Evolutionary conservation across 1,140 invertebrate genomes (phyloP).

Genomic region (Pseudomyrmex concolor): DNA sequence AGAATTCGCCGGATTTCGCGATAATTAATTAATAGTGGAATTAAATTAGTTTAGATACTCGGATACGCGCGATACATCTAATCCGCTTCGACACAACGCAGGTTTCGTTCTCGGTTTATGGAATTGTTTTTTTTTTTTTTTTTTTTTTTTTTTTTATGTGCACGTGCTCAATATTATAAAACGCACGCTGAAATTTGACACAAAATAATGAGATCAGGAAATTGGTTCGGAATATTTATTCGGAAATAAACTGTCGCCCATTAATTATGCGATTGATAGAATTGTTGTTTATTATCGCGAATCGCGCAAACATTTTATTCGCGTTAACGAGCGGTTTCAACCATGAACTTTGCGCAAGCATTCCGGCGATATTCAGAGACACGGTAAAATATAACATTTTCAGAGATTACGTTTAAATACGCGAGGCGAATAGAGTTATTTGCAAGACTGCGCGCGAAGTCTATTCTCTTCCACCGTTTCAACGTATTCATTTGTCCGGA

Average conservation of each 20-base stretch:
- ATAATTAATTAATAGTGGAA: not conserved
- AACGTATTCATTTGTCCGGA: too few species aligned
- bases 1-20: not conserved
- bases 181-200: not conserved
- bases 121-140: not conserved
- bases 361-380: not conserved
- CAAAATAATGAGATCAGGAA: not conserved
- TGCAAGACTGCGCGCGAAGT: not conserved
- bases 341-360: constrained; percentile 22
- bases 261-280: constrained; percentile 32
- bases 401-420: constrained; percentile 19
- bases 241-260: not conserved
- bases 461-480: too few species aligned
- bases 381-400: not conserved
- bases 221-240: too few species aligned
- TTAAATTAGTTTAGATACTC: too few species aligned
- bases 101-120: not conserved
- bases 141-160: not conserved
- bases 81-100: too few species aligned
- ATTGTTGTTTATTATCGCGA: constrained; percentile 28
- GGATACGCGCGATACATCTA: too few species aligned
- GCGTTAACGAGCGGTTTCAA: constrained; percentile 14
- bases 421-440: not conserved
- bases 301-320: constrained; percentile 6
- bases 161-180: not conserved